phyloP scores from a whole-genome alignment of 2,113 vertebrate genomes.

The Bufo gargarizans region DNA sequence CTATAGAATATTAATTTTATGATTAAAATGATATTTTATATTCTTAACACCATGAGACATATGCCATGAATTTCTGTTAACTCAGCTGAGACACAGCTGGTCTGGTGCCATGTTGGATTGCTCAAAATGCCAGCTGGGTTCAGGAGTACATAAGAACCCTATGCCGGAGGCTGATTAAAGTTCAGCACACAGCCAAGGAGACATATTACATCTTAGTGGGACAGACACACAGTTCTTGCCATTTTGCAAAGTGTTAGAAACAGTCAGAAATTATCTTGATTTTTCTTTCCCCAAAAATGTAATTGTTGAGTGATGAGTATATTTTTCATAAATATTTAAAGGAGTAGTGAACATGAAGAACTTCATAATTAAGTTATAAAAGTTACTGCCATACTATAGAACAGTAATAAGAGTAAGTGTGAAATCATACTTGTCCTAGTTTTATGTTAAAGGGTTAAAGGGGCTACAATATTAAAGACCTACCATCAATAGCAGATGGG shows the following conservation, averaged over 20 bases:
- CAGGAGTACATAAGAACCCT: constrained; percentile 57
- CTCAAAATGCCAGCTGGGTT: constrained; percentile 32
- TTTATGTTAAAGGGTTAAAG: not conserved
- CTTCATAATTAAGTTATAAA: not conserved
- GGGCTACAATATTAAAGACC: too few relatives aligned
- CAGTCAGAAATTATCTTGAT: constrained; percentile 33
- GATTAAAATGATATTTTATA: constrained; percentile 53
- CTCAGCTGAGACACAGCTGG: constrained; percentile 53
- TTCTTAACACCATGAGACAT: constrained; percentile 57
- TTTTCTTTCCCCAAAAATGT: not conserved
- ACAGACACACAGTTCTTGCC: constrained; percentile 59
- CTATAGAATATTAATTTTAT: constrained; percentile 12
- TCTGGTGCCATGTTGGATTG: constrained; percentile 27
- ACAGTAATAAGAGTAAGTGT: not conserved
- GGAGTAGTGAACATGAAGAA: not conserved
- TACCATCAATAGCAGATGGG: too few relatives aligned
- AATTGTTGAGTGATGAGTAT: not conserved
- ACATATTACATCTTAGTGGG: constrained; percentile 61
- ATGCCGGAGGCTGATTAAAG: constrained; percentile 57
- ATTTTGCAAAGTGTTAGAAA: constrained; percentile 38
- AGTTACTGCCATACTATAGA: not conserved
- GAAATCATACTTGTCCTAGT: too few relatives aligned
- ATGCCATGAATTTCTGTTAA: constrained; percentile 50
- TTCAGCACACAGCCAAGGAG: constrained; percentile 61
- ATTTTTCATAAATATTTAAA: not conserved